Evolutionary conservation across 2,113 vertebrate species (phyloP).

Genomic region (Tyrannus savana): DNA sequence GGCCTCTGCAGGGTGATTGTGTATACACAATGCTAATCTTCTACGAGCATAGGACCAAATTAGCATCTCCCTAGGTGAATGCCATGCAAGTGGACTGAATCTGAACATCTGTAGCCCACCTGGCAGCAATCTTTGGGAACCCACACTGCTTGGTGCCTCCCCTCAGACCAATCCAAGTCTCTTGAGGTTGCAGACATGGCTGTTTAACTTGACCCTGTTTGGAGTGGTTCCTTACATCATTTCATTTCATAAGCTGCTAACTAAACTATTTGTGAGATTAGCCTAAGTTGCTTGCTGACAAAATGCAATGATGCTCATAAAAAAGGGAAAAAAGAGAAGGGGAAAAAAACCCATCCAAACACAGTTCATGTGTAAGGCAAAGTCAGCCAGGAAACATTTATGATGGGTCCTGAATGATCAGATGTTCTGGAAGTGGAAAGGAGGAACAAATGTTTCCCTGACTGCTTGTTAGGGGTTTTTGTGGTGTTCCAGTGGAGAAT

Average conservation of each 20-base stretch:
- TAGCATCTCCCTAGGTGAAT: constrained; percentile 37
- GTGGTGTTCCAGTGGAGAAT: constrained; percentile 34
- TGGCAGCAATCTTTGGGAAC: constrained; percentile 52
- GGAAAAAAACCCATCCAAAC: background rate
- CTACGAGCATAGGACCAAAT: background rate
- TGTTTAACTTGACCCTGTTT: constrained; percentile 27
- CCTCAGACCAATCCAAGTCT: background rate
- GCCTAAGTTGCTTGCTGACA: constrained; percentile 28
- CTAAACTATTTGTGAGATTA: constrained; percentile 20
- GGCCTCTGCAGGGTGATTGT: background rate
- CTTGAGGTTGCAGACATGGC: constrained; percentile 19
- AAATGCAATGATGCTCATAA: constrained; percentile 24
- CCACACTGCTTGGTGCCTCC: constrained; percentile 32
- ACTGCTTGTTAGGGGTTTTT: constrained; percentile 34
- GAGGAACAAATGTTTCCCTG: constrained; percentile 42
- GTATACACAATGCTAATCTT: background rate
- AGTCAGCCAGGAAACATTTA: constrained; percentile 32
- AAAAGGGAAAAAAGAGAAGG: background rate
- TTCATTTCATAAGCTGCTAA: constrained; percentile 48
- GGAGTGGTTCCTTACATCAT: constrained; percentile 32
- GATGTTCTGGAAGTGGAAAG: background rate
- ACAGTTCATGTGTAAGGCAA: background rate
- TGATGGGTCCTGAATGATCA: background rate
- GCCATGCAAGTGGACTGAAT: constrained; percentile 11
- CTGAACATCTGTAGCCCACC: constrained; percentile 49